Percentiles rank a stretch among this genome's conserved stretches.
phyloP scores from a whole-genome alignment of 2,113 vertebrate genomes.

The Hippocampus abdominalis region DNA sequence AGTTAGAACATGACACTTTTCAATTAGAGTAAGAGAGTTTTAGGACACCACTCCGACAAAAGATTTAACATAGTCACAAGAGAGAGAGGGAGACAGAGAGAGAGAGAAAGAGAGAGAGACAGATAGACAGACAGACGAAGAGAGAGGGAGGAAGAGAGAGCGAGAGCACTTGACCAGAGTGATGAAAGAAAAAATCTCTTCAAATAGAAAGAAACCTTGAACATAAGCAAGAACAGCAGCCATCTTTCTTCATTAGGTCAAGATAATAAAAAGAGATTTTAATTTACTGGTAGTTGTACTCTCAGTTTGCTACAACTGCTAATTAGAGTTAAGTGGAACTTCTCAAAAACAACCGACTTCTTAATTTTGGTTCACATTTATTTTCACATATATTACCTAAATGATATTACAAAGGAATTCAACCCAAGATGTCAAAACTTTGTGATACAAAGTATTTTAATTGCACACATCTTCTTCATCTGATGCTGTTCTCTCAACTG shows the following conservation, averaged over 20 bases:
- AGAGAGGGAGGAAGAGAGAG: too few relatives aligned
- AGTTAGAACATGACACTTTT: background rate
- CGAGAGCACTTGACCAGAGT: background rate
- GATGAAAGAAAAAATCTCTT: background rate
- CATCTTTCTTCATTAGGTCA: too few relatives aligned
- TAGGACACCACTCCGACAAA: background rate
- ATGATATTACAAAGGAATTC: too few relatives aligned
- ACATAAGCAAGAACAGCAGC: background rate
- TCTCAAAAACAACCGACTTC: background rate
- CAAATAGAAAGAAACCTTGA: background rate
- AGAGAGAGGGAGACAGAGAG: background rate
- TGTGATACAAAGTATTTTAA: too few relatives aligned
- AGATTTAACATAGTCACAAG: background rate
- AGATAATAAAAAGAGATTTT: too few relatives aligned
- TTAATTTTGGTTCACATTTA: too few relatives aligned
- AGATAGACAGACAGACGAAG: too few relatives aligned
- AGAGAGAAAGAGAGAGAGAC: too few relatives aligned
- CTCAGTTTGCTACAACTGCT: background rate
- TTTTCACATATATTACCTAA: too few relatives aligned
- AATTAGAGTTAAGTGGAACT: background rate
- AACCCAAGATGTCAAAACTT: too few relatives aligned
- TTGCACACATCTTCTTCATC: too few relatives aligned
- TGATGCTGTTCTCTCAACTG: too few relatives aligned
- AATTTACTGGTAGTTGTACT: background rate
- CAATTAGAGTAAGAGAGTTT: background rate